phyloP scores from a whole-genome alignment of 2,797 vertebrate genomes.

The Tenualosa thibaudeaui region DNA sequence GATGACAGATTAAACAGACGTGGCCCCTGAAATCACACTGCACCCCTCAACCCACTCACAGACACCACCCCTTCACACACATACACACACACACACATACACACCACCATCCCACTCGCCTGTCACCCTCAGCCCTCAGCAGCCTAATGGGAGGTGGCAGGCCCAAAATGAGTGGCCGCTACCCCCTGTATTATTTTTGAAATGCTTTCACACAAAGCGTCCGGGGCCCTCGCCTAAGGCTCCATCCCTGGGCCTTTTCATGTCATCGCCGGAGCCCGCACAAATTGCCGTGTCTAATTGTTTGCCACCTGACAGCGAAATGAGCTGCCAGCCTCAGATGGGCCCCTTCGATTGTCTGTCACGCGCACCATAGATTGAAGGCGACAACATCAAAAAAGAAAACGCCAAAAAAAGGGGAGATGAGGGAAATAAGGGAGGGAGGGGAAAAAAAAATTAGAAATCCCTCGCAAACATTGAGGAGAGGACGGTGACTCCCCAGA shows the following conservation, averaged over 20 bases:
- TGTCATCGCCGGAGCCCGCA: constrained; percentile 78
- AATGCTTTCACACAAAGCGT: constrained; percentile 99
- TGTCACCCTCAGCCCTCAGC: constrained; percentile 91
- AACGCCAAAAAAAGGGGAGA: constrained; percentile 62
- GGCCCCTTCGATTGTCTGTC: constrained; percentile 92
- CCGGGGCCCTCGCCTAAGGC: constrained; percentile 82
- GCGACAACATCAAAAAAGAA: constrained; percentile 95
- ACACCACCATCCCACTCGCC: constrained; percentile 75
- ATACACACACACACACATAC: neutral
- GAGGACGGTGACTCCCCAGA: neutral
- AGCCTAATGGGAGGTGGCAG: constrained; percentile 95
- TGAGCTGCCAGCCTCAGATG: constrained; percentile 85
- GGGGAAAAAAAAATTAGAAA: neutral
- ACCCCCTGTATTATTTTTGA: constrained; percentile 99
- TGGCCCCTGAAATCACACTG: constrained; percentile 64
- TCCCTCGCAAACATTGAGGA: neutral
- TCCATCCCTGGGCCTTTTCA: constrained; percentile 90
- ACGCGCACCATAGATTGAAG: constrained; percentile 86
- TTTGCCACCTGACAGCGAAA: constrained; percentile 99
- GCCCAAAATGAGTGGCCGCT: constrained; percentile 93
- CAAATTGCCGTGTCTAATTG: constrained; percentile 99
- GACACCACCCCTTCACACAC: constrained; percentile 44
- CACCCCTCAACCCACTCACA: constrained; percentile 60
- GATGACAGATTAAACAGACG: constrained; percentile 99
- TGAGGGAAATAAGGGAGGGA: constrained; percentile 49